Percentiles rank a stretch among this genome's conserved stretches.
Conservation (phyloP, 2,797 vertebrate species). For the Neosalanx taihuensis region DNA sequence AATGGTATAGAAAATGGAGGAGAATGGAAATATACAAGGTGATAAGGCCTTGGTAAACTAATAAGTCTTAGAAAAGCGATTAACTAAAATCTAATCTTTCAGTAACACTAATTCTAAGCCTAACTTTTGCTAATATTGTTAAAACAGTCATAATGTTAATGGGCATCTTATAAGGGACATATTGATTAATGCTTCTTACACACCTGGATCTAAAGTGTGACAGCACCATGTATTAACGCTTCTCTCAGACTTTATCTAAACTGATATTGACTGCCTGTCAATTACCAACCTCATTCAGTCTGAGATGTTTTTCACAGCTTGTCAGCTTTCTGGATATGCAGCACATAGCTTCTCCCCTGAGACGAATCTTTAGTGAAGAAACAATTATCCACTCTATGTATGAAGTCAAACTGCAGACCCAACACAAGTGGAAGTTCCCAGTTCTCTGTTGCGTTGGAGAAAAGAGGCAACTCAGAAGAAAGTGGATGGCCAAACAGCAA, state of each 20-base stretch:
- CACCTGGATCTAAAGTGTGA: too few species aligned
- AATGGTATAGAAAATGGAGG: too few species aligned
- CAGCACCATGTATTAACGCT: too few species aligned
- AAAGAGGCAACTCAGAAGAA: slow-evolving; percentile 13
- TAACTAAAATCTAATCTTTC: background rate
- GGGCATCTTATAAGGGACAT: too few species aligned
- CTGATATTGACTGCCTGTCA: background rate
- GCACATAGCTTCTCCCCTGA: background rate
- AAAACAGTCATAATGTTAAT: too few species aligned
- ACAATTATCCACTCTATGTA: slow-evolving; percentile 3
- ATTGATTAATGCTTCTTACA: too few species aligned
- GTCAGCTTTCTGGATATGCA: background rate
- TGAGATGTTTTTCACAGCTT: background rate
- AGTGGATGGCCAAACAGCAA: background rate
- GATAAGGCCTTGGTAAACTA: too few species aligned
- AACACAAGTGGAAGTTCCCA: slow-evolving; percentile 9
- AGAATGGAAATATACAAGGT: too few species aligned
- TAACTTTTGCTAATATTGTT: too few species aligned
- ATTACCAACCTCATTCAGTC: background rate
- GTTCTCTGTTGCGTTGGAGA: slow-evolving; percentile 18
- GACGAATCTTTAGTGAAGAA: slow-evolving; percentile 2
- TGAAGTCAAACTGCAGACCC: slow-evolving; percentile 21
- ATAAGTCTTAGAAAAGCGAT: background rate
- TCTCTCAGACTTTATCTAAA: too few species aligned
- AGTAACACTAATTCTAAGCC: too few species aligned